Conservation (phyloP, 1,140 invertebrate genomes). For the Phortica variegata region DNA sequence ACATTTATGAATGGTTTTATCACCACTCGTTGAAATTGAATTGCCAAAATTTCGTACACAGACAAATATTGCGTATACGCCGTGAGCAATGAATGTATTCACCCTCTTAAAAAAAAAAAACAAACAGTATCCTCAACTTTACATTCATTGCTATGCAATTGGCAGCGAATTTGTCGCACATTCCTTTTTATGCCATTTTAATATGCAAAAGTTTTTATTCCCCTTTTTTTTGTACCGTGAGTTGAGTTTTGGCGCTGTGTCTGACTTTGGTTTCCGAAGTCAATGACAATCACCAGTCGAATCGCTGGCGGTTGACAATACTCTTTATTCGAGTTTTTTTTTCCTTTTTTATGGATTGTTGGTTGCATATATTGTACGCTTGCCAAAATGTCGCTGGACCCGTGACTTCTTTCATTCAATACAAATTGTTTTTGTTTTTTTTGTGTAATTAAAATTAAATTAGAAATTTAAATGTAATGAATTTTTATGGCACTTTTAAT, state of each 20-base stretch:
- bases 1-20: background rate
- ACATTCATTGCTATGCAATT: constrained; percentile 46
- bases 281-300: no score
- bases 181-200: constrained; percentile 51
- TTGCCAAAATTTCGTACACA: constrained; percentile 17
- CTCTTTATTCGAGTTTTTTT: no score
- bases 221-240: no score
- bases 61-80: constrained; percentile 32
- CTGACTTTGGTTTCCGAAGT: background rate
- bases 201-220: constrained; percentile 50
- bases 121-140: no score
- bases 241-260: no score
- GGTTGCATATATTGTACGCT: constrained; percentile 29
- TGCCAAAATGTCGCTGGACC: constrained; percentile 30
- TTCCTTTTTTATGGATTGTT: no score
- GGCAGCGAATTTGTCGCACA: constrained; percentile 45
- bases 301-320: no score
- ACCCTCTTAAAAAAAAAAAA: no score
- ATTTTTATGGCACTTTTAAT: no score
- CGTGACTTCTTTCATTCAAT: constrained; percentile 32
- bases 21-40: no score
- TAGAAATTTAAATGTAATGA: no score
- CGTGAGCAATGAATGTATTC: no score
- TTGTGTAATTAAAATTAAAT: constrained; percentile 49
- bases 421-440: constrained; percentile 46